Evolutionary conservation across 2,888 invertebrate genomes (phyloP).

Genomic region (Drosophila eohydei): DNA sequence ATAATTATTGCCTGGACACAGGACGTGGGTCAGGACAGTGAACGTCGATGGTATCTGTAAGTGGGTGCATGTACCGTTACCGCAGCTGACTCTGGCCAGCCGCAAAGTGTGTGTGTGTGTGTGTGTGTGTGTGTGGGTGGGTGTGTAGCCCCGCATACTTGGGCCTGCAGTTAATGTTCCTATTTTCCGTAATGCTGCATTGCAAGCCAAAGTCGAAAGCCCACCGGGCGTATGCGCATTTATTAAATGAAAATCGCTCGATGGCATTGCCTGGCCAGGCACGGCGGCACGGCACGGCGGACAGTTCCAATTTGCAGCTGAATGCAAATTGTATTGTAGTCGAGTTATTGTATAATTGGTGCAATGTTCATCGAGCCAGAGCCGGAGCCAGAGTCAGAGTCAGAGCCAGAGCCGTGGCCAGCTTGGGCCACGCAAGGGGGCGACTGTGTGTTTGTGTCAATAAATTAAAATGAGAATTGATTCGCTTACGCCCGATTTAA

Average conservation of each 20-base stretch:
- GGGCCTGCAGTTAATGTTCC: slow-evolving; percentile 73
- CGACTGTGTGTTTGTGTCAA: slow-evolving; percentile 71
- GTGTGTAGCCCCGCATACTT: not conserved
- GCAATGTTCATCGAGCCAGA: slow-evolving; percentile 55
- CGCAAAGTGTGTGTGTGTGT: slow-evolving; percentile 8
- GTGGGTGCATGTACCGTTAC: slow-evolving; percentile 45
- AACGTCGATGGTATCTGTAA: slow-evolving; percentile 31
- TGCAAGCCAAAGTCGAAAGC: slow-evolving; percentile 23
- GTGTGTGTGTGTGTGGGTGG: too few species aligned
- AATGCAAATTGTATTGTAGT: slow-evolving; percentile 79
- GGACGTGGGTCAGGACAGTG: slow-evolving; percentile 39
- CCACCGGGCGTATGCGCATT: slow-evolving; percentile 72
- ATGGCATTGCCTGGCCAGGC: slow-evolving; percentile 21
- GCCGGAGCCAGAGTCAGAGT: not conserved
- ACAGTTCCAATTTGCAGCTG: slow-evolving; percentile 73
- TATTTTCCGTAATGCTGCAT: slow-evolving; percentile 45
- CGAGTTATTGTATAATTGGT: slow-evolving; percentile 79
- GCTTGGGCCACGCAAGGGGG: slow-evolving; percentile 11
- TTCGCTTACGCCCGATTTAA: slow-evolving; percentile 80
- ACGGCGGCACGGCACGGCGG: slow-evolving; percentile 10
- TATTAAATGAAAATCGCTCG: slow-evolving; percentile 70
- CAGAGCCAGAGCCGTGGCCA: not conserved
- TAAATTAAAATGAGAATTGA: slow-evolving; percentile 80
- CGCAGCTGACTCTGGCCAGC: slow-evolving; percentile 25
- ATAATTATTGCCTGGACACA: slow-evolving; percentile 74